Evolutionary conservation across 2,888 invertebrate genomes (phyloP), one percentile per base, ranked within the genome.

Genomic region (Agrotis ipsilon): DNA sequence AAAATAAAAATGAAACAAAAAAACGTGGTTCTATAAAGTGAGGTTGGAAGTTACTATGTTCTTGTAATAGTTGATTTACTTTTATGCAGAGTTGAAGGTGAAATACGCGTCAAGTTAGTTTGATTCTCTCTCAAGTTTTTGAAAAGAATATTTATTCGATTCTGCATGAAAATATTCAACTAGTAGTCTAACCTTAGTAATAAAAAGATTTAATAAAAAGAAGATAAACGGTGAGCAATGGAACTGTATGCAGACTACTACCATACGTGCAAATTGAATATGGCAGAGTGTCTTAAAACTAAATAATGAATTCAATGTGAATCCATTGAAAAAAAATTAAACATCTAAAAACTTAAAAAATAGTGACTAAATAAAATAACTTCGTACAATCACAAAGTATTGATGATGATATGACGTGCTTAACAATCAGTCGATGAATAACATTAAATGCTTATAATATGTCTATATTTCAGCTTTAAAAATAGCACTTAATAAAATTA

Each of bases 401-500:
- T 72, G 73, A 84, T 75, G 87, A 86, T 83, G 82, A 88, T 87
- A 84, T 89, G 88, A 90, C 89, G 89, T 90, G 90, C 89, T 89
- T 91, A 90, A 91, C 88, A 88, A 90, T 94, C 93, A 94, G 94
- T 94, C 93, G 86, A 93, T 89, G 89, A 92, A 85, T 92, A 88
- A 86, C 86, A 89, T 88, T 91, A 90, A 91, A 92, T 90, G 94
- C 94, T 93, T 93, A 92, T 88, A 91, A 88, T 88, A 86, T 87
- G 87, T 89, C 88, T 90, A 88, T 88, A 88, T 87, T 88, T 91
- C 89, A 92, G 90, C 87, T 89, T 89, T 90, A 86, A 86, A 89
- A 80, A 83, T 85, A 91, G 88, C 87, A 87, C 88, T 90, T 87
- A 90, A 90, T n/a, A n/a, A n/a, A n/a, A n/a, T 86, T 84, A 89